Base-by-base conservation (phyloP, 2,888 invertebrate species). In the Salticus scenicus region DNA sequence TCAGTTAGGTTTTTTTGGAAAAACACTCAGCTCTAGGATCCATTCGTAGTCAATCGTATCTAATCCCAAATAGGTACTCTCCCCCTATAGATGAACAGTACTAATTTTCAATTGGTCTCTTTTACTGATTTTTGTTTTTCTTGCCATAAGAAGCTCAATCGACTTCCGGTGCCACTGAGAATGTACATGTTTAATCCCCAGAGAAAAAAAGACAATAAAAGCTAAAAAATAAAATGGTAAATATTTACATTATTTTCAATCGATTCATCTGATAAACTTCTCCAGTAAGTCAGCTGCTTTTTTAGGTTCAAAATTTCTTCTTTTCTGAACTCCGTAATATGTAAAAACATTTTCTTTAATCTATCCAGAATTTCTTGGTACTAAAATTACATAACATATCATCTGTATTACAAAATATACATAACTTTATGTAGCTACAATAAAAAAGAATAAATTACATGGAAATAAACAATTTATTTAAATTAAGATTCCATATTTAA, bases 311-410 rank as follows among this genome's bases (percentile, higher is more conserved):
- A 28, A 10, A 73, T 37, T 37, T 80, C 80, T 41, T 47, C 30
- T 28, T 67, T 67, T 37, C 73, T 73, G 12, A 80, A 30, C 14
- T 47, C 27, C 17, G 37, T 1, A 12, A 80, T 31, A 4, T 33
- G 28, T 33, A 17, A 8, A 31, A 73, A 74, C 28, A 57, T 37
- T 0, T 28, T 20, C 10, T 66, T 73, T 67, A 67, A 28, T 57
- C 24, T 20, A 14, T 10, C 17, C 37, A 80, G 20, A 20, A 80
- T 5, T n/a, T 67, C 41, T 57, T 69, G 47, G 24, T 73, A 42
- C 80, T 80, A 27, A 78, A 78, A 64, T 28, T 27, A 70, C 31
- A n/a, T 64, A 41, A 20, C n/a, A n/a, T n/a, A n/a, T n/a, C n/a
- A n/a, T n/a, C n/a, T n/a, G n/a, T n/a, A n/a, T n/a, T 37, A 8